A percentile compares a stretch with the other conserved stretches of the same genome.
Evolutionary conservation across 2,888 invertebrate genomes (phyloP).

Genomic region (Eilema caniola): DNA sequence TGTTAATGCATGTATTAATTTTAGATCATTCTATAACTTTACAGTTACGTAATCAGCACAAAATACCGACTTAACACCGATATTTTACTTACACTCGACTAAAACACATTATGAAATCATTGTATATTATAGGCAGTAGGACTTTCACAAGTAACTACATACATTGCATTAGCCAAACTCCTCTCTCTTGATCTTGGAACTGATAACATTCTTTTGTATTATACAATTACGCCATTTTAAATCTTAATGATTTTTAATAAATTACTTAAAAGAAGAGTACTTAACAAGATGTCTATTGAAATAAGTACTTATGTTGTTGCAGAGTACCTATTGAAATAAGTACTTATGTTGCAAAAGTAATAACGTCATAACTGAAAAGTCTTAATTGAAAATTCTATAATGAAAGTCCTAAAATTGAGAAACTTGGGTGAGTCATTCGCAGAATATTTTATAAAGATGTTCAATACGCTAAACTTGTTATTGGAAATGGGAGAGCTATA

Average conservation of each 20-base stretch:
- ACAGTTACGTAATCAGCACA: slow-evolving; percentile 16
- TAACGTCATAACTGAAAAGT: neutral
- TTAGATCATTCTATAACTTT: slow-evolving; percentile 10
- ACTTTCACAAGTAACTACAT: slow-evolving; percentile 43
- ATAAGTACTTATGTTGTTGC: neutral
- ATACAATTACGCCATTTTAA: neutral
- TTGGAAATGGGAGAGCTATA: neutral
- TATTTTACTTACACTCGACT: slow-evolving; percentile 9
- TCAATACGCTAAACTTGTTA: too few relatives aligned
- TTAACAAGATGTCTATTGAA: neutral
- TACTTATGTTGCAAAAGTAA: too few relatives aligned
- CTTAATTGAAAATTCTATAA: neutral
- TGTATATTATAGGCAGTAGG: slow-evolving; percentile 19
- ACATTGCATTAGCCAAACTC: slow-evolving; percentile 19
- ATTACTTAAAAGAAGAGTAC: neutral
- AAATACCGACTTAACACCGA: slow-evolving; percentile 11
- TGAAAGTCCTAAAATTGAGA: too few relatives aligned
- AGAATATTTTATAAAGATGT: too few relatives aligned
- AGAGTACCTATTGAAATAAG: neutral
- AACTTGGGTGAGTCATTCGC: too few relatives aligned
- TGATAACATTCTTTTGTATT: slow-evolving; percentile 31
- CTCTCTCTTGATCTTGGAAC: slow-evolving; percentile 33
- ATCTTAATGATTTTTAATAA: neutral
- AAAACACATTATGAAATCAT: slow-evolving; percentile 25
- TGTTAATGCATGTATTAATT: slow-evolving; percentile 6